These are phyloP conservation scores for Teleiodes luculella DNA, from an alignment of 2,888 invertebrate species.

Conservation along the genomic window DNA sequence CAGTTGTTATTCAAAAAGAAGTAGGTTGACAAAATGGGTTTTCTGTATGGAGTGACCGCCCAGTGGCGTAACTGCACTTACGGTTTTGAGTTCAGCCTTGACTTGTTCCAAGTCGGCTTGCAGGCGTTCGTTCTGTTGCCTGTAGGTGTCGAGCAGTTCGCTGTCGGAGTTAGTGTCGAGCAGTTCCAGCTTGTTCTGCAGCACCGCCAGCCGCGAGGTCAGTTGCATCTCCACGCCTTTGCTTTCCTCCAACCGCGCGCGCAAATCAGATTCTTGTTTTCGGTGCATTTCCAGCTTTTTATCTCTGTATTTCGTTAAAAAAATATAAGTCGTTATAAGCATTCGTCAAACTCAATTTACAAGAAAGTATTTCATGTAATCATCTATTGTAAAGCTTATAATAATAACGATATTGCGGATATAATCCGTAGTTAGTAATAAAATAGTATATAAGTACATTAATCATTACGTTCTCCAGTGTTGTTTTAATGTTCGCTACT, in stretches of 20 bases:
- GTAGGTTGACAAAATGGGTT: too few relatives aligned
- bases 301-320: slow-evolving; percentile 39
- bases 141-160: slow-evolving; percentile 53
- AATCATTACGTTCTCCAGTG: too few relatives aligned
- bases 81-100: slow-evolving; percentile 57
- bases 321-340: too few relatives aligned
- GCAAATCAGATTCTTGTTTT: slow-evolving; percentile 60
- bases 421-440: too few relatives aligned
- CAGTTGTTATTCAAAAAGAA: too few relatives aligned
- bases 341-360: too few relatives aligned
- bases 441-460: too few relatives aligned
- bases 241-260: slow-evolving; percentile 59
- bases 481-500: too few relatives aligned
- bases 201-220: slow-evolving; percentile 55
- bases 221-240: slow-evolving; percentile 64
- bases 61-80: slow-evolving; percentile 28
- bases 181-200: slow-evolving; percentile 60
- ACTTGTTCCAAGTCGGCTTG: slow-evolving; percentile 52
- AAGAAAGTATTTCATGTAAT: too few relatives aligned
- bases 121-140: slow-evolving; percentile 55
- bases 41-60: too few relatives aligned
- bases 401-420: too few relatives aligned
- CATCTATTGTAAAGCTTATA: too few relatives aligned
- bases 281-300: slow-evolving; percentile 63
- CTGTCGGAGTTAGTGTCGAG: slow-evolving; percentile 49